phyloP scores from a whole-genome alignment of 1,140 invertebrate genomes.

The Hyles vespertilio region DNA sequence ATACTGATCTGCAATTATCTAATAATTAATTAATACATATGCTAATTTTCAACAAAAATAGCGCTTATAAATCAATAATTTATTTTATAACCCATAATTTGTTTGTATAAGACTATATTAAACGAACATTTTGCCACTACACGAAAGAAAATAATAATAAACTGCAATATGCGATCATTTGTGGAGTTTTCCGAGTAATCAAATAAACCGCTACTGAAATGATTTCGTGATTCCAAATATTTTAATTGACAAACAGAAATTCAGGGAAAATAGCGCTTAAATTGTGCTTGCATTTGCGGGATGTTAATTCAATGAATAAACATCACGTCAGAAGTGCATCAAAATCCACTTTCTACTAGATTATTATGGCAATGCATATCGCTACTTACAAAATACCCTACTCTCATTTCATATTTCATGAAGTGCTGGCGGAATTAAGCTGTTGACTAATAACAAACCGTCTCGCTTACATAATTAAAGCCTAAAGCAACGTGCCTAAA shows the following conservation, averaged over 20 bases:
- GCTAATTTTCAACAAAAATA: too few relatives aligned
- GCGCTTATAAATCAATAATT: too few relatives aligned
- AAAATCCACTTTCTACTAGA: conserved; percentile 33
- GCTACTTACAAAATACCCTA: background rate
- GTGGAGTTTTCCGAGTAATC: conserved; percentile 45
- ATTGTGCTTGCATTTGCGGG: conserved; percentile 62
- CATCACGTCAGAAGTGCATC: conserved; percentile 45
- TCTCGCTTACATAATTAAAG: too few relatives aligned
- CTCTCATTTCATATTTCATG: conserved; percentile 4
- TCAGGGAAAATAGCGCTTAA: conserved; percentile 58
- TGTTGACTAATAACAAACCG: too few relatives aligned
- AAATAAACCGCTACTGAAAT: conserved; percentile 61
- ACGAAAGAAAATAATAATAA: conserved; percentile 18
- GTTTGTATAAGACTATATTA: too few relatives aligned
- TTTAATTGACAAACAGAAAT: conserved; percentile 73
- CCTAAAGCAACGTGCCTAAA: too few relatives aligned
- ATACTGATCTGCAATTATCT: too few relatives aligned
- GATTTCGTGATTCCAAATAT: conserved; percentile 69
- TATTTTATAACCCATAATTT: too few relatives aligned
- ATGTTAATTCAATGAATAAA: conserved; percentile 65
- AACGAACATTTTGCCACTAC: too few relatives aligned
- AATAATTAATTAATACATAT: too few relatives aligned
- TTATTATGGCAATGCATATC: conserved; percentile 9
- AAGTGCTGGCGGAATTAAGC: background rate
- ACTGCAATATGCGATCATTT: conserved; percentile 42